These are phyloP conservation scores for Esox lucius DNA, from an alignment of 2,797 vertebrate genomes.

Conservation along the genomic window DNA sequence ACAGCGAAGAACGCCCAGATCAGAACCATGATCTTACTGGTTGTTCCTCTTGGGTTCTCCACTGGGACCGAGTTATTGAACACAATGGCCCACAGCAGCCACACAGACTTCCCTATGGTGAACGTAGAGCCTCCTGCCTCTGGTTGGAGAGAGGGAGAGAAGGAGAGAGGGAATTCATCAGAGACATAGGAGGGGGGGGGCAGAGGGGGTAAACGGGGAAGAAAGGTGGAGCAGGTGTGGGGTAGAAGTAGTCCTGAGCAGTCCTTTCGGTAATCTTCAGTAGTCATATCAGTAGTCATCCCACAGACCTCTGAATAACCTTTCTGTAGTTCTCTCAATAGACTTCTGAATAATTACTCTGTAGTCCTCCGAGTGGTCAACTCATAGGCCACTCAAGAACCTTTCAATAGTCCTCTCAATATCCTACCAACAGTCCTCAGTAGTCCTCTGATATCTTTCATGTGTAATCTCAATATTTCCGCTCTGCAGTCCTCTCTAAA, in stretches of 20 bases:
- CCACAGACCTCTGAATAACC: no score
- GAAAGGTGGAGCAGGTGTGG: not conserved
- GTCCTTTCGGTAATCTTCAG: no score
- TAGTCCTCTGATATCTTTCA: no score
- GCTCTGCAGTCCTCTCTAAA: no score
- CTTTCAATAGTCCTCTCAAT: no score
- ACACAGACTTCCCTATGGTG: conserved; percentile 94
- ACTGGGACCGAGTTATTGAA: conserved; percentile 97
- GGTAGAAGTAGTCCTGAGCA: not conserved
- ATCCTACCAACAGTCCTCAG: no score
- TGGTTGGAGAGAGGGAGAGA: conserved; percentile 49
- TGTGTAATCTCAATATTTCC: no score
- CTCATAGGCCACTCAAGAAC: no score
- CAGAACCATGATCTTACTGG: conserved; percentile 97
- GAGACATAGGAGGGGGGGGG: not conserved
- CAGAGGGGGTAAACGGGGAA: not conserved
- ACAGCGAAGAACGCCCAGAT: conserved; percentile 97
- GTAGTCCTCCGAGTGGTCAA: no score
- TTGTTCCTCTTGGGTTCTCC: conserved; percentile 93
- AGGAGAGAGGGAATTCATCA: not conserved
- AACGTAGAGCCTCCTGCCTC: conserved; percentile 92
- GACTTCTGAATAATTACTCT: no score
- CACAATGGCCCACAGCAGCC: conserved; percentile 96
- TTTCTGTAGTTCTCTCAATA: no score
- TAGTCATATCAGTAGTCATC: no score